These are phyloP conservation scores for Rosalia funebris DNA, from an alignment of 2,888 invertebrate species.

Conservation along the genomic window DNA sequence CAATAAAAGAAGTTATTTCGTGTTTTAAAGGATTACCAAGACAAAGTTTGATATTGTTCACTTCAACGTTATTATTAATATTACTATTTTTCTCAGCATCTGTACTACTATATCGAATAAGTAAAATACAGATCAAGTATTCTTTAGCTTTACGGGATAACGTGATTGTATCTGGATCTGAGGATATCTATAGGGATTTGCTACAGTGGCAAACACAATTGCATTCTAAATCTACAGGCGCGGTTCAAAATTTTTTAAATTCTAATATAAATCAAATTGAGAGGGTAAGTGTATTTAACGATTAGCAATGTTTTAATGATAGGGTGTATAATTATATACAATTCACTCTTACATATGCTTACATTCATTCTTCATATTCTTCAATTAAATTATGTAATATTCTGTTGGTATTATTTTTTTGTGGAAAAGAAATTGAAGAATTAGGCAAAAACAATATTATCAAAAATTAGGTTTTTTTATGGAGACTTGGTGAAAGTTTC, in stretches of 20 bases:
- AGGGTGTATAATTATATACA: not conserved
- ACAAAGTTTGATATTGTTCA: constrained; percentile 66
- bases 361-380: too few relatives aligned
- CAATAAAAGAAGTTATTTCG: constrained; percentile 49
- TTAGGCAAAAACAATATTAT: too few relatives aligned
- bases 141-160: constrained; percentile 41
- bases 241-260: constrained; percentile 79
- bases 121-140: constrained; percentile 61
- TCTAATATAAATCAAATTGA: constrained; percentile 83
- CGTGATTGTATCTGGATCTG: constrained; percentile 47
- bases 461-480: too few relatives aligned
- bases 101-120: constrained; percentile 69
- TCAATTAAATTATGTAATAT: too few relatives aligned
- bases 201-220: constrained; percentile 76
- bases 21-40: constrained; percentile 61
- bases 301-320: constrained; percentile 4
- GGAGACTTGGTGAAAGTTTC: too few relatives aligned
- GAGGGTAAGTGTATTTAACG: constrained; percentile 77
- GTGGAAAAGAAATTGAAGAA: too few relatives aligned
- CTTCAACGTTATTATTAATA: constrained; percentile 68
- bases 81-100: constrained; percentile 70
- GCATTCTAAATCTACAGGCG: constrained; percentile 77
- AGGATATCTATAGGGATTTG: constrained; percentile 74
- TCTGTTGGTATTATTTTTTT: too few relatives aligned
- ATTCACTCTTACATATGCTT: too few relatives aligned